phyloP scores from a whole-genome alignment of 2,113 vertebrate genomes.

The Polyodon spathula region DNA sequence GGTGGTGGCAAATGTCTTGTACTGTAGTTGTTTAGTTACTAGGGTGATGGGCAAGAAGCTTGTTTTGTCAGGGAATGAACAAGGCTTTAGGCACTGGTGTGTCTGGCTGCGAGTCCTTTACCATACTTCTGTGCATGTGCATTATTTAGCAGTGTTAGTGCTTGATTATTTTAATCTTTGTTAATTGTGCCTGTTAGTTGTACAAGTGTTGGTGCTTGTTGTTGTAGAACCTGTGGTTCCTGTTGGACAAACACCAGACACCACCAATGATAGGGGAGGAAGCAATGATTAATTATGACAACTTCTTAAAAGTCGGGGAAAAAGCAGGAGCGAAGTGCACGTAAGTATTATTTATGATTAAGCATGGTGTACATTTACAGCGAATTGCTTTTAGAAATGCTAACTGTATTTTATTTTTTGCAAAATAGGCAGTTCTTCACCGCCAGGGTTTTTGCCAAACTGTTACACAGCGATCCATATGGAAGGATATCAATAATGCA shows the following conservation, averaged over 20 bases:
- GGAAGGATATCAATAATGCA: constrained; percentile 98
- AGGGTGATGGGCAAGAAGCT: too few species aligned
- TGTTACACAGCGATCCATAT: constrained; percentile 84
- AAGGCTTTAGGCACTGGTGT: too few species aligned
- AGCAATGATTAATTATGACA: constrained; percentile 94
- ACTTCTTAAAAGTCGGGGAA: constrained; percentile 83
- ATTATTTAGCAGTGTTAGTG: constrained; percentile 6
- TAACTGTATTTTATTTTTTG: constrained; percentile 9
- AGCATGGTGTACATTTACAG: background rate
- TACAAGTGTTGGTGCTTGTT: background rate
- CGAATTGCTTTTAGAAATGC: background rate
- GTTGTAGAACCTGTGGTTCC: constrained; percentile 87
- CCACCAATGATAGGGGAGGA: constrained; percentile 85
- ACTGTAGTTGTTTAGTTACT: too few species aligned
- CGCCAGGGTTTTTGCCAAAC: constrained; percentile 87
- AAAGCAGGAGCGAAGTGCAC: constrained; percentile 89
- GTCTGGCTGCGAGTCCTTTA: too few species aligned
- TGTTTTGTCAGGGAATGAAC: too few species aligned
- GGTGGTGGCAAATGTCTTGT: too few species aligned
- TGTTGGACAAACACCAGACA: constrained; percentile 93
- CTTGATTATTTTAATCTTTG: background rate
- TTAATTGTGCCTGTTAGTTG: too few species aligned
- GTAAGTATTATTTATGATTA: constrained; percentile 46
- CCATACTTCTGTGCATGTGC: too few species aligned
- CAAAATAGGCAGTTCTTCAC: constrained; percentile 83